phyloP scores from a whole-genome alignment of 2,113 vertebrate genomes.

The Sprattus sprattus region DNA sequence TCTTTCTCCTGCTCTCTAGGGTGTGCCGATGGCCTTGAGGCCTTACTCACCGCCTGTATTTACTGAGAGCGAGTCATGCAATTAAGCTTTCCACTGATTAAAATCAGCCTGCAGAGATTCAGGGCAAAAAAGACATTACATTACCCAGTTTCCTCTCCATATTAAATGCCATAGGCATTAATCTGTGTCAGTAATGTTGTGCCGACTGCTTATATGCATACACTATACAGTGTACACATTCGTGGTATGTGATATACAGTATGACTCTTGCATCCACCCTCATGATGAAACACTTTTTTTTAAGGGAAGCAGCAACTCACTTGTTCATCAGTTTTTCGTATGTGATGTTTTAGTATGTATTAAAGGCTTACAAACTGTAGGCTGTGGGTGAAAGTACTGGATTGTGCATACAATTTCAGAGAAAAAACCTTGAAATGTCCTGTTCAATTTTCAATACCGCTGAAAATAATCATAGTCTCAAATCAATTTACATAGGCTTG shows the following conservation, averaged over 20 bases:
- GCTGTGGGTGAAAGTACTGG: neutral
- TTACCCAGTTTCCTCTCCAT: neutral
- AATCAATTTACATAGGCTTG: neutral
- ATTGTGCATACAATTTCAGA: neutral
- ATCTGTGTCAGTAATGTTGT: neutral
- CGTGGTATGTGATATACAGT: neutral
- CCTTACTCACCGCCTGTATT: neutral
- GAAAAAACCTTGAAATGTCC: neutral
- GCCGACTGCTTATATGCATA: neutral
- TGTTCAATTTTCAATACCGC: neutral
- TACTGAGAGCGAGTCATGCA: neutral
- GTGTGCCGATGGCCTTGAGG: constrained; percentile 15
- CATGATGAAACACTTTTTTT: neutral
- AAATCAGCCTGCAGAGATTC: constrained; percentile 1
- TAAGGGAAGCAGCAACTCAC: neutral
- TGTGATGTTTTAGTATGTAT: neutral
- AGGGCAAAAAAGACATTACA: neutral
- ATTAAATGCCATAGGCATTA: neutral
- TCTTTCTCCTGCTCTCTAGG: constrained; percentile 37
- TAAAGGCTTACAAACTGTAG: neutral
- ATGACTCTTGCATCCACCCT: neutral
- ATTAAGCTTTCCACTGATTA: constrained; percentile 8
- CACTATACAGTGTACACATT: neutral
- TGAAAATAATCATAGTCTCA: neutral
- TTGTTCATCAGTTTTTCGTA: neutral